Percentiles rank a stretch among this genome's conserved stretches.
Conservation (phyloP, 2,888 invertebrate species). For the Metacarcinus magister region DNA sequence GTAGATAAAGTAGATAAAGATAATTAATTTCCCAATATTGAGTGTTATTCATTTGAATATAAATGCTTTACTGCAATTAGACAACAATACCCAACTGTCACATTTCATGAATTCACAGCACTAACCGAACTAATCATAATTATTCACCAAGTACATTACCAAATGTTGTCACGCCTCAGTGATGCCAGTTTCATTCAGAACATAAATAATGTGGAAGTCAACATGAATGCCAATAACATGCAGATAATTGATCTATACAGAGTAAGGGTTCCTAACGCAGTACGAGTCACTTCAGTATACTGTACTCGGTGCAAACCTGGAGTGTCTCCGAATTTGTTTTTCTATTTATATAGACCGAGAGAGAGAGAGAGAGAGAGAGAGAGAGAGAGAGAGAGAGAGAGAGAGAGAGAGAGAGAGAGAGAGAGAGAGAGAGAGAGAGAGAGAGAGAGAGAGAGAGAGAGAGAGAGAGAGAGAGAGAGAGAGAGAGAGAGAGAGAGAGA, state of each 20-base stretch:
- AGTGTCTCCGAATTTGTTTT: not conserved
- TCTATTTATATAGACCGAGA: no score
- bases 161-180: not conserved
- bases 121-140: not conserved
- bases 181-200: not conserved
- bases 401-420: not conserved
- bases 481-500: no score
- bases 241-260: not conserved
- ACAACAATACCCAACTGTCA: not conserved
- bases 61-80: not conserved
- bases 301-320: not conserved
- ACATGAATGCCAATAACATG: not conserved
- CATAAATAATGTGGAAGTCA: not conserved
- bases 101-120: not conserved
- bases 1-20: not conserved
- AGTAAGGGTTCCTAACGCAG: not conserved
- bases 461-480: no score
- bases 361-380: not conserved
- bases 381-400: not conserved
- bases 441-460: no score
- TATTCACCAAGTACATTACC: not conserved
- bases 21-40: not conserved
- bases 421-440: not conserved
- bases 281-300: not conserved
- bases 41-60: conserved; percentile 31